phyloP scores from a whole-genome alignment of 2,113 vertebrate genomes.

The Atrichornis clamosus region DNA sequence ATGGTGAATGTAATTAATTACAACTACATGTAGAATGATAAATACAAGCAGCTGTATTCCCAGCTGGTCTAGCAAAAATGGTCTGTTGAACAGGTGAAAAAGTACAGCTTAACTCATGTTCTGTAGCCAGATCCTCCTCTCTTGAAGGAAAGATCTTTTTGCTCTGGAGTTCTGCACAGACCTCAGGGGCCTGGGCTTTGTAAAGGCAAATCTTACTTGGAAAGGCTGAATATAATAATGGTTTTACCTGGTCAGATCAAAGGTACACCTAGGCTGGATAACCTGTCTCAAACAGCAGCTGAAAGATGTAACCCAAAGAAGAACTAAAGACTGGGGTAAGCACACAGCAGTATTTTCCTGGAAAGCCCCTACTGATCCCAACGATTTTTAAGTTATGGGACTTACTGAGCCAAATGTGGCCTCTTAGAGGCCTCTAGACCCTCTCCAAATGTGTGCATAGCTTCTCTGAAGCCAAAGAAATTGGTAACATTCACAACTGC shows the following conservation, averaged over 20 bases:
- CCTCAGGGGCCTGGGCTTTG: background rate
- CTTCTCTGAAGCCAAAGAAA: background rate
- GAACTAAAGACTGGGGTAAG: background rate
- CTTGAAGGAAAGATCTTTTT: background rate
- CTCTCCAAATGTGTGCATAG: rapidly evolving
- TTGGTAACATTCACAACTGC: background rate
- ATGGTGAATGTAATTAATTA: background rate
- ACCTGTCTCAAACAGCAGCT: background rate
- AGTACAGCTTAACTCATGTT: background rate
- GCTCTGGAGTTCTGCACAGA: background rate
- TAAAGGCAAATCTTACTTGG: background rate
- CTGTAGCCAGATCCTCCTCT: background rate
- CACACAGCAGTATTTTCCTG: background rate
- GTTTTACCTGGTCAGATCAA: background rate
- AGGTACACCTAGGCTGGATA: background rate
- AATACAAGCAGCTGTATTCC: background rate
- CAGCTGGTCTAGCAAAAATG: background rate
- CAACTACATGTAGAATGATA: rapidly evolving
- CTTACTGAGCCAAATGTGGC: background rate
- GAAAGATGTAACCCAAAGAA: background rate
- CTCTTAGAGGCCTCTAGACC: too few relatives aligned
- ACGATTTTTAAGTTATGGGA: background rate
- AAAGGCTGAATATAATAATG: background rate
- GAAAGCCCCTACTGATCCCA: background rate
- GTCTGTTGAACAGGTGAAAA: background rate